These are phyloP conservation scores for Poecile montanus DNA, from an alignment of 2,797 vertebrate genomes.

Conservation along the genomic window DNA sequence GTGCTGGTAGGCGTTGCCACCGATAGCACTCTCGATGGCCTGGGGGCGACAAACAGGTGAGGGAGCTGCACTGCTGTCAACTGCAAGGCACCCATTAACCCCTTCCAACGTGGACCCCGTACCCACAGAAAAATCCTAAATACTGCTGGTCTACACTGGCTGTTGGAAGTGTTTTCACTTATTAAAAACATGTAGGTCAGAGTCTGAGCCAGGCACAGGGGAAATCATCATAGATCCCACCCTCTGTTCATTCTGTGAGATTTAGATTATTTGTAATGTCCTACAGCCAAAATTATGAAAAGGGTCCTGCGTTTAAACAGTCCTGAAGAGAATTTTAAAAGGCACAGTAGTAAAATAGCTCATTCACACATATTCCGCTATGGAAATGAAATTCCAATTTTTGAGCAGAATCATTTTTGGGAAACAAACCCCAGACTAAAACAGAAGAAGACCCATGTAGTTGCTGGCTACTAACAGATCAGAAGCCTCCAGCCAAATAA, in stretches of 20 bases:
- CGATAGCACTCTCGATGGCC: constrained; percentile 89
- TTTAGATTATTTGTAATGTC: neutral
- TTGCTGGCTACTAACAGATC: neutral
- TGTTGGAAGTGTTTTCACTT: neutral
- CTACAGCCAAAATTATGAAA: neutral
- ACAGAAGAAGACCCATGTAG: neutral
- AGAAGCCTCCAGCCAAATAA: neutral
- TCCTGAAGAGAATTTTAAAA: neutral
- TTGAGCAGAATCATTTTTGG: neutral
- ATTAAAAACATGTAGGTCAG: neutral
- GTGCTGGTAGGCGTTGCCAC: constrained; percentile 90
- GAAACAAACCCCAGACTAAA: neutral
- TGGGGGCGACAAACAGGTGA: constrained; percentile 20
- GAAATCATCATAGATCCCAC: neutral
- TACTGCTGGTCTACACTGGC: neutral
- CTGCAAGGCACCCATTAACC: neutral
- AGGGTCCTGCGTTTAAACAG: neutral
- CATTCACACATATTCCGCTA: neutral
- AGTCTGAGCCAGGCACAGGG: neutral
- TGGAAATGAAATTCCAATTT: neutral
- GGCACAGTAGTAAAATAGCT: neutral
- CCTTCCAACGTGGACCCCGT: accelerated
- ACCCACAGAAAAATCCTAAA: neutral
- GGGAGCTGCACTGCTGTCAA: neutral
- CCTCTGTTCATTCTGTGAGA: neutral